A percentile compares a stretch with the other conserved stretches of the same genome.
Evolutionary conservation across 2,888 invertebrate species (phyloP).

Genomic region (Drosophila dives): DNA sequence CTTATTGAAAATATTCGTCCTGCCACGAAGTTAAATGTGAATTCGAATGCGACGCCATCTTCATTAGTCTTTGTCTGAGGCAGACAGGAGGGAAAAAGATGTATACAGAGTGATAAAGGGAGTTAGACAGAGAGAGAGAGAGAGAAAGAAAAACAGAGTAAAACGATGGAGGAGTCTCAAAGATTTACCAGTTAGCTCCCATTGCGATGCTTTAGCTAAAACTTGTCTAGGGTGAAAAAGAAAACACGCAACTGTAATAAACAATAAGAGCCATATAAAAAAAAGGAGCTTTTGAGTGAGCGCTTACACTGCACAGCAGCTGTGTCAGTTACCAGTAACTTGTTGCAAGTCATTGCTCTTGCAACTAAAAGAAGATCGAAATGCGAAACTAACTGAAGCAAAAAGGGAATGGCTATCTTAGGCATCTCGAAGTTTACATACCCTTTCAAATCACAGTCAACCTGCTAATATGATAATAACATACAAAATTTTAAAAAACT

Average conservation of each 20-base stretch:
- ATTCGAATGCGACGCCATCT: conserved; percentile 55
- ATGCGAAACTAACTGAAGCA: background rate
- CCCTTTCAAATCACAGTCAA: background rate
- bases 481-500: background rate
- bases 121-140: background rate
- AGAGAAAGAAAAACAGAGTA: background rate
- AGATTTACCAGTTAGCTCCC: conserved; percentile 51
- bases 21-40: conserved; percentile 44
- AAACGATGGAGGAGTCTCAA: conserved; percentile 24
- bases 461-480: background rate
- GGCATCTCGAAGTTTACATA: background rate
- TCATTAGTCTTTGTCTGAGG: conserved; percentile 70
- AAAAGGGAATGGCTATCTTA: background rate
- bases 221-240: conserved; percentile 26
- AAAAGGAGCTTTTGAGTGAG: conserved; percentile 18
- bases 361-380: background rate
- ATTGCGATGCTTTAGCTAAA: conserved; percentile 52
- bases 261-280: conserved; percentile 34
- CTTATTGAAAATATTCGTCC: conserved; percentile 75
- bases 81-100: conserved; percentile 7
- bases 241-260: conserved; percentile 26
- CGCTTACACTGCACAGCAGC: conserved; percentile 16
- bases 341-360: conserved; percentile 1
- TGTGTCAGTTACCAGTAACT: background rate
- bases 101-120: background rate